Evolutionary conservation across 2,888 invertebrate species (phyloP).

Genomic region (Brenthis daphne): DNA sequence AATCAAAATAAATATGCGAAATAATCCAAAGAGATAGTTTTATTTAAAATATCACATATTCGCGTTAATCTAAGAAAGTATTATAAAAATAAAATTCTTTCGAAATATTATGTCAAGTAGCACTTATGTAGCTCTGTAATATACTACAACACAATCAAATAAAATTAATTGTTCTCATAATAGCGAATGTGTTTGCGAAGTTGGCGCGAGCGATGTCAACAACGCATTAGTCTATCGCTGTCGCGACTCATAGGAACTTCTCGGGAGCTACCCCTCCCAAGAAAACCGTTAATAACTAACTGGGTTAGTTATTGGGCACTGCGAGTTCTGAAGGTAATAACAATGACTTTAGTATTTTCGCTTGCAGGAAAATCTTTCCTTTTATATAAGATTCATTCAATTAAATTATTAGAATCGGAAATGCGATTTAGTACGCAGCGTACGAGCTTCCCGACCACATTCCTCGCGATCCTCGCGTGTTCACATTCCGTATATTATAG

Average conservation of each 20-base stretch:
- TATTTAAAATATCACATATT: too few species aligned
- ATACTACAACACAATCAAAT: too few species aligned
- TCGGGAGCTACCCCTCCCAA: too few species aligned
- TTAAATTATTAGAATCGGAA: background rate
- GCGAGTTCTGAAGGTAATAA: background rate
- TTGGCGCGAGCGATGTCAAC: slow-evolving; percentile 3
- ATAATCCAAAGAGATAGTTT: too few species aligned
- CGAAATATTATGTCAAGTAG: too few species aligned
- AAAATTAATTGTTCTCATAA: background rate
- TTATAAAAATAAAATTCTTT: too few species aligned
- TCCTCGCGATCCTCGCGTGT: background rate
- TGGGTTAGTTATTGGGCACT: background rate
- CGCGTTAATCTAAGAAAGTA: too few species aligned
- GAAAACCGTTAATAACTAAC: background rate
- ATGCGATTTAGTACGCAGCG: background rate
- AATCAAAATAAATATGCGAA: too few species aligned
- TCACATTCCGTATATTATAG: background rate
- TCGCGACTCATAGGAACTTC: too few species aligned
- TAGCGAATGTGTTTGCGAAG: background rate
- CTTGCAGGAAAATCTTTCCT: background rate
- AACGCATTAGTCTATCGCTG: slow-evolving; percentile 2
- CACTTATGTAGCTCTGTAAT: too few species aligned
- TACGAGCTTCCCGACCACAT: background rate
- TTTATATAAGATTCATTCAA: background rate
- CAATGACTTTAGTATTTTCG: background rate